A percentile compares a stretch with the other conserved stretches of the same genome.
Conservation (phyloP, 2,888 invertebrate genomes). For the Dorcus hopei region DNA sequence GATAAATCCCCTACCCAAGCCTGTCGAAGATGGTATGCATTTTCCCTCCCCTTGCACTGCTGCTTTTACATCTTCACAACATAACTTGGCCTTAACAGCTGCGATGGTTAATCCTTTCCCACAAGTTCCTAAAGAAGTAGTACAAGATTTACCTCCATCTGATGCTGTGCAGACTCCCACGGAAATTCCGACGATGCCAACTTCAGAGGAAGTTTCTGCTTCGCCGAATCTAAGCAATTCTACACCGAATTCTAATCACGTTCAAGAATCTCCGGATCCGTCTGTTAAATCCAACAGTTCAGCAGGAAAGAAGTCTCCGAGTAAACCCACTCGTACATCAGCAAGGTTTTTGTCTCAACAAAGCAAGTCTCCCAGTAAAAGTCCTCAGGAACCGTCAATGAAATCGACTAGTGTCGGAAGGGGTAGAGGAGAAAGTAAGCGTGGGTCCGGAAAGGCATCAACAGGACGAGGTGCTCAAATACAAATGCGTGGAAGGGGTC, state of each 20-base stretch:
- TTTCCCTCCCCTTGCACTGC: conserved; percentile 63
- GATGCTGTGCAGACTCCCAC: conserved; percentile 18
- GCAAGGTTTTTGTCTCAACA: conserved; percentile 59
- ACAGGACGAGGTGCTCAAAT: conserved; percentile 35
- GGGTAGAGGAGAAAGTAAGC: conserved; percentile 48
- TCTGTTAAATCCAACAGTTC: conserved; percentile 43
- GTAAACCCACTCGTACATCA: conserved; percentile 59
- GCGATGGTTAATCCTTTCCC: conserved; percentile 74
- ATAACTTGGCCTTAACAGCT: conserved; percentile 77
- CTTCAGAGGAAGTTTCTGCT: conserved; percentile 43
- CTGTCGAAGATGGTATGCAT: conserved; percentile 53
- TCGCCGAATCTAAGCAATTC: conserved; percentile 26
- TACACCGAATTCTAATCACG: conserved; percentile 36
- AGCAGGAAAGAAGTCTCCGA: conserved; percentile 57
- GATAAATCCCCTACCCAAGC: conserved; percentile 54
- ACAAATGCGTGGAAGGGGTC: conserved; percentile 35
- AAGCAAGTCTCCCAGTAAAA: conserved; percentile 63
- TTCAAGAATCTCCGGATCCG: conserved; percentile 46
- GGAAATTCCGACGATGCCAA: conserved; percentile 18
- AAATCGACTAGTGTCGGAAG: conserved; percentile 51
- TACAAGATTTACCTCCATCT: conserved; percentile 17
- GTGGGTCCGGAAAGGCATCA: conserved; percentile 31
- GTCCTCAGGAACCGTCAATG: conserved; percentile 53
- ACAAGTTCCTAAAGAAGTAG: conserved; percentile 39
- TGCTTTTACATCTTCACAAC: conserved; percentile 78